Conservation (phyloP, 2,113 vertebrate species). For the Cyprinus carpio region DNA sequence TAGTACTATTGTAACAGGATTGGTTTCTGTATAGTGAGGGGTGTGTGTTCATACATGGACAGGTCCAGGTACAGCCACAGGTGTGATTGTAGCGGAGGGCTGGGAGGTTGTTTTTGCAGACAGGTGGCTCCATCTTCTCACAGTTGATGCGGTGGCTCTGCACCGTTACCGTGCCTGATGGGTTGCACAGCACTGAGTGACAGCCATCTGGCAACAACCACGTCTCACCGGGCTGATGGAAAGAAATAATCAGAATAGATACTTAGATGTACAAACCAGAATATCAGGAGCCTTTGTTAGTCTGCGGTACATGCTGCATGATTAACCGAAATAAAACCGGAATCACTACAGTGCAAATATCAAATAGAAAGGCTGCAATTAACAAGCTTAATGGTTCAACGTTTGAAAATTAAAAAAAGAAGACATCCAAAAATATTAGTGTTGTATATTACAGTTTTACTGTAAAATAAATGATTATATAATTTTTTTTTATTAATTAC, state of each 20-base stretch:
- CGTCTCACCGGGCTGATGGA: conserved; percentile 84
- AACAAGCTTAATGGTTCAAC: not conserved
- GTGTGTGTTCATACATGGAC: conserved; percentile 84
- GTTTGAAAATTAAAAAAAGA: not conserved
- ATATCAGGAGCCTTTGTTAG: conserved; percentile 3
- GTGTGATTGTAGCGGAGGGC: conserved; percentile 84
- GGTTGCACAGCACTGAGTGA: conserved; percentile 86
- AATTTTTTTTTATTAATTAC: not conserved
- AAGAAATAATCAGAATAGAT: conserved; percentile 24
- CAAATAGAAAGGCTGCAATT: not conserved
- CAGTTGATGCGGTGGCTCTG: conserved; percentile 88
- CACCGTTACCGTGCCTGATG: conserved; percentile 80
- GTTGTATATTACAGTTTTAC: not conserved
- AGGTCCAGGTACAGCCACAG: conserved; percentile 92
- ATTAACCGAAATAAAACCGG: not conserved
- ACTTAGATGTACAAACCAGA: not conserved
- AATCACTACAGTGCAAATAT: not conserved
- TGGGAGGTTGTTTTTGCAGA: conserved; percentile 82
- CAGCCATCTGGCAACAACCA: conserved; percentile 88
- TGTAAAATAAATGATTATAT: not conserved
- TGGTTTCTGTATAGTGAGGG: not conserved
- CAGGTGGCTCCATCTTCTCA: conserved; percentile 82
- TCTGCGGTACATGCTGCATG: not conserved
- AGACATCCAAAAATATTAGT: not conserved
- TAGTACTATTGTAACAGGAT: too few relatives aligned